A percentile compares a stretch with the other conserved stretches of the same genome.
Conservation (phyloP, 1,140 invertebrate species). For the Brachystomella parvula region DNA sequence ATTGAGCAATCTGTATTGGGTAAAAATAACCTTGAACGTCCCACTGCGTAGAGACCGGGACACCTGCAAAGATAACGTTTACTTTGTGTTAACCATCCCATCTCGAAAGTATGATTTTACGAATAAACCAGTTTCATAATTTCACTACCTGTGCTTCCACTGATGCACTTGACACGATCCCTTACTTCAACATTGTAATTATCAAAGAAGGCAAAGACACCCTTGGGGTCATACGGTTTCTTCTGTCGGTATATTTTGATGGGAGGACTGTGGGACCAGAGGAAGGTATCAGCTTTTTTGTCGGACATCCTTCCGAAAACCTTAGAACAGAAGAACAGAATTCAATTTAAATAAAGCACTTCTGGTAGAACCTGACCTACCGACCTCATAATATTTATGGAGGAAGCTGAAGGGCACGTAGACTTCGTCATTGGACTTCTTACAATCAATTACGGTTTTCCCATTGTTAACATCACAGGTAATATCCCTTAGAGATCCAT, state of each 20-base stretch:
- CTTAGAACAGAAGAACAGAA: constrained; percentile 43
- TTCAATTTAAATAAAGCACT: not conserved
- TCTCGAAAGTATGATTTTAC: too few species aligned
- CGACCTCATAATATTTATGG: constrained; percentile 91
- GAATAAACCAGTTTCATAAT: not conserved
- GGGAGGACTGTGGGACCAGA: constrained; percentile 90
- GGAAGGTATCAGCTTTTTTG: constrained; percentile 67
- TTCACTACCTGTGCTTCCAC: constrained; percentile 65
- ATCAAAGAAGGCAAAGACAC: constrained; percentile 91
- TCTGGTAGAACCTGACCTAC: constrained; percentile 27
- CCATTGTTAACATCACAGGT: constrained; percentile 64
- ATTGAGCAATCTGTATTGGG: constrained; percentile 97
- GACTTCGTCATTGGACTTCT: constrained; percentile 75
- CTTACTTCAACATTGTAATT: constrained; percentile 94
- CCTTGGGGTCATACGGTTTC: constrained; percentile 77
- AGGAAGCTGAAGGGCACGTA: constrained; percentile 88
- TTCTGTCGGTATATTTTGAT: constrained; percentile 70
- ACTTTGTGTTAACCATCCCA: too few species aligned
- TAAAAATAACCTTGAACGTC: constrained; percentile 76
- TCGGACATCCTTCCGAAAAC: constrained; percentile 66
- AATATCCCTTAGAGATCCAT: constrained; percentile 17
- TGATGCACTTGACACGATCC: constrained; percentile 91
- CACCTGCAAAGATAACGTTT: constrained; percentile 36
- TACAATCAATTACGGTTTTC: constrained; percentile 73
- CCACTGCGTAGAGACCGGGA: constrained; percentile 57